phyloP scores from a whole-genome alignment of 2,797 vertebrate species.

The Amblyopsis hoosieri region DNA sequence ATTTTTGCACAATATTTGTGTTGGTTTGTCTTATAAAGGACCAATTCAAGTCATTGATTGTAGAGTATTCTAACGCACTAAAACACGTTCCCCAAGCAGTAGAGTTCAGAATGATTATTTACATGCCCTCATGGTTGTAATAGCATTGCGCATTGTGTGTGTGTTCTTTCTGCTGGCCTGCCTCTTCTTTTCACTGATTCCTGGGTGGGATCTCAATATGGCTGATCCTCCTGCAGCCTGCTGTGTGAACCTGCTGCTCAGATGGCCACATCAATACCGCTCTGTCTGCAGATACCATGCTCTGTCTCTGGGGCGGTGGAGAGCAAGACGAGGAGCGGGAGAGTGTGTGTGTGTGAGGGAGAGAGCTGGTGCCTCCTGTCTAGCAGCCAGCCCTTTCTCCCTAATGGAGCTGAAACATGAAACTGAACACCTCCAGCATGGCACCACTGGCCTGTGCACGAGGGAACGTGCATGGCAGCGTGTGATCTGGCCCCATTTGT shows the following conservation, averaged over 20 bases:
- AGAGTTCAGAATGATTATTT: too few species aligned
- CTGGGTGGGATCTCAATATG: constrained; percentile 2
- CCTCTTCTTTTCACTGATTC: constrained; percentile 10
- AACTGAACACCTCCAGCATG: constrained; percentile 64
- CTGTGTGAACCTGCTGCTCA: constrained; percentile 21
- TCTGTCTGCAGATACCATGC: constrained; percentile 66
- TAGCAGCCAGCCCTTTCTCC: constrained; percentile 45
- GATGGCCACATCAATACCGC: constrained; percentile 64
- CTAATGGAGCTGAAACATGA: constrained; percentile 73
- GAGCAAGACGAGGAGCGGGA: constrained; percentile 1
- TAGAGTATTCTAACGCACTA: too few species aligned
- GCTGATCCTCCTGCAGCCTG: constrained; percentile 19
- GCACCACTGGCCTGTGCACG: not conserved
- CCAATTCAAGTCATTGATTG: too few species aligned
- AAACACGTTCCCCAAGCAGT: too few species aligned
- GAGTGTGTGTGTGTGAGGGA: constrained; percentile 20
- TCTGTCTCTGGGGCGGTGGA: constrained; percentile 29
- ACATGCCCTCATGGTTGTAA: too few species aligned
- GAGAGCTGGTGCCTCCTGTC: constrained; percentile 61
- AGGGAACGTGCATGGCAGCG: too few species aligned
- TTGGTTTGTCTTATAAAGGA: too few species aligned
- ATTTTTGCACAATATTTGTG: too few species aligned
- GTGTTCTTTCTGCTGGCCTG: not conserved
- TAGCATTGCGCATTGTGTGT: not conserved
- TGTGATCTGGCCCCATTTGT: too few species aligned